These are phyloP conservation scores for Edolisoma coerulescens DNA, from an alignment of 2,113 vertebrate genomes.

Conservation along the genomic window DNA sequence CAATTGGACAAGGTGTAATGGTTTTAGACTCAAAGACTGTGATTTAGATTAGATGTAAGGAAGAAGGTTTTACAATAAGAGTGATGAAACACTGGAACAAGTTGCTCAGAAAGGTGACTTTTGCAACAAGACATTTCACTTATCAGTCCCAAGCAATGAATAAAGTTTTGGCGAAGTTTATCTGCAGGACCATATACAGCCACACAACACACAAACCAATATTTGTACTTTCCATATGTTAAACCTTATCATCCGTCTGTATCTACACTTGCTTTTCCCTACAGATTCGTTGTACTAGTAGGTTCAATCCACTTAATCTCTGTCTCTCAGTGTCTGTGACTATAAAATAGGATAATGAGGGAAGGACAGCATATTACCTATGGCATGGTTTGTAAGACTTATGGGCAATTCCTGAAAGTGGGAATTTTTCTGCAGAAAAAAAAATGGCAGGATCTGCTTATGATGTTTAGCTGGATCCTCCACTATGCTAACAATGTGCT, in stretches of 20 bases:
- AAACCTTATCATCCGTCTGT: neutral
- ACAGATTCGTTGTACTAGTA: neutral
- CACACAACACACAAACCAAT: neutral
- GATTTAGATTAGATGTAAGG: neutral
- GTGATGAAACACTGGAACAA: neutral
- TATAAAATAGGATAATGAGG: neutral
- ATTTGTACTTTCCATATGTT: neutral
- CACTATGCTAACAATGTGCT: neutral
- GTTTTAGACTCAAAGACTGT: neutral
- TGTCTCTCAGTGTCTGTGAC: neutral
- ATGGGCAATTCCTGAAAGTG: neutral
- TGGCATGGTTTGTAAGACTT: neutral
- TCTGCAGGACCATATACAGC: neutral
- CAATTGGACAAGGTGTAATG: neutral
- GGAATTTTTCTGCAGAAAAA: neutral
- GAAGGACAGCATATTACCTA: neutral
- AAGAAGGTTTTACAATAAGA: neutral
- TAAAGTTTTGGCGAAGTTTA: slow-evolving; percentile 15
- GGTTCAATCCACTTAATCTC: neutral
- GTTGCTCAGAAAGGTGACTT: neutral
- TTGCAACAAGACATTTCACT: slow-evolving; percentile 27
- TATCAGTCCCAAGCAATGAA: slow-evolving; percentile 13
- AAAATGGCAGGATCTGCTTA: neutral
- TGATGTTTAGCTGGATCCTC: neutral
- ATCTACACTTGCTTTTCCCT: neutral